Percentiles rank a stretch among this genome's conserved stretches.
Conservation (phyloP, 2,888 invertebrate genomes). For the Conchocele bisecta region DNA sequence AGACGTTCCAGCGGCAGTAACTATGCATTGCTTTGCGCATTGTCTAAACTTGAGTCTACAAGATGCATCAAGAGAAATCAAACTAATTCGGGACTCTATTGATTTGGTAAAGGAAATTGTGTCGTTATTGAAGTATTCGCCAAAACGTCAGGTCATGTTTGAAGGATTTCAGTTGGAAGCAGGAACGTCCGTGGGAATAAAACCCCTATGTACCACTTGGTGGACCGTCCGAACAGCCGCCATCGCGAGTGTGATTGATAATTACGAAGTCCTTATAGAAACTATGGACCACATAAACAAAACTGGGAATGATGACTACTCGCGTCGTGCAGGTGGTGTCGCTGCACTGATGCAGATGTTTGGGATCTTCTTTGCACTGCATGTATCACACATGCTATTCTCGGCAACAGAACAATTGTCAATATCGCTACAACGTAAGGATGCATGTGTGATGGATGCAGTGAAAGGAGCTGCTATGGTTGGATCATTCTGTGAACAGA, state of each 20-base stretch:
- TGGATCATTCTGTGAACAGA: conserved; percentile 9
- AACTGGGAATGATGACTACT: conserved; percentile 27
- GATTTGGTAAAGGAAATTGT: conserved; percentile 37
- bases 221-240: conserved; percentile 44
- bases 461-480: conserved; percentile 3
- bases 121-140: conserved; percentile 38
- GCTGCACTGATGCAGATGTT: conserved; percentile 35
- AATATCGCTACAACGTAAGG: conserved; percentile 28
- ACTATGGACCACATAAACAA: conserved; percentile 35
- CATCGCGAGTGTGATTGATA: conserved; percentile 23
- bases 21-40: conserved; percentile 44
- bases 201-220: conserved; percentile 43
- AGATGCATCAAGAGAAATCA: conserved; percentile 25
- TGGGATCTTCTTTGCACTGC: conserved; percentile 34
- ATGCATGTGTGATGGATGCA: conserved; percentile 26
- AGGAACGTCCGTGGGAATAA: neutral
- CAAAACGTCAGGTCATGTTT: conserved; percentile 38
- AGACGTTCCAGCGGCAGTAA: conserved; percentile 16
- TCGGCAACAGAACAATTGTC: conserved; percentile 41
- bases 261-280: conserved; percentile 32
- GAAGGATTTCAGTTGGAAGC: conserved; percentile 14
- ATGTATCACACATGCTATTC: conserved; percentile 39
- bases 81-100: conserved; percentile 39
- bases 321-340: conserved; percentile 35
- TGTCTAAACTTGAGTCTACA: conserved; percentile 35